Evolutionary conservation across 1,140 invertebrate species (phyloP), one percentile per base, ranked within the genome.

Genomic region (Vollenhovia emeryi): DNA sequence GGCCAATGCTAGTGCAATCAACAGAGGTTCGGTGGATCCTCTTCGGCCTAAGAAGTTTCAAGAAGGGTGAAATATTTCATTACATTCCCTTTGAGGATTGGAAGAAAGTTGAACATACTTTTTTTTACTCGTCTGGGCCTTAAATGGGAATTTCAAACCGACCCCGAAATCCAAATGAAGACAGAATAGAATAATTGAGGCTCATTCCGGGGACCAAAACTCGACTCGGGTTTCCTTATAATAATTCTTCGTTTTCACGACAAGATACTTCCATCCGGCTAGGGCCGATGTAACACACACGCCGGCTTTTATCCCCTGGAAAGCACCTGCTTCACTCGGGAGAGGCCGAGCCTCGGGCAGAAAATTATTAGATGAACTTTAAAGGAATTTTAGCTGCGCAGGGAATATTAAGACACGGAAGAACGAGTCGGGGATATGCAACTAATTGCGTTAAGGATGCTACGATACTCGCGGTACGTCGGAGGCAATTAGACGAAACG

Each of bases 311-410:
- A 52, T 27, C 24, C 21, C 66, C 18, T 11, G 45, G n/a, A 43
- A 79, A 57, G 66, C 50, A 43, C 36, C 50, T 55, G 78, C 24
- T n/a, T 82, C 60, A n/a, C 62, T 52, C 24, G 24, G 18, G 43
- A 82, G 50, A 45, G 66, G 27, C 48, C 33, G 60, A 11, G 24
- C n/a, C n/a, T 52, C 33, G 78, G 36, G 66, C 64, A 71, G 66
- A 71, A 69, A 82, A 82, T 82, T 82, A 82, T 82, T 82, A 55
- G 66, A 69, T 52, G 48, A 82, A 82, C 50, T 57, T 82, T 82
- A 45, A 82, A 82, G 78, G 66, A 82, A 82, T 71, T 69, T 71
- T 52, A 50, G 40, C 13, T 18, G 36, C 18, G 13, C 50, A 4
- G 36, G 11, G 33, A 80, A 43, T 82, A 82, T 82, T 82, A 71